These are phyloP conservation scores for Minunthozetes semirufus DNA, from an alignment of 2,888 invertebrate species.

Conservation along the genomic window DNA sequence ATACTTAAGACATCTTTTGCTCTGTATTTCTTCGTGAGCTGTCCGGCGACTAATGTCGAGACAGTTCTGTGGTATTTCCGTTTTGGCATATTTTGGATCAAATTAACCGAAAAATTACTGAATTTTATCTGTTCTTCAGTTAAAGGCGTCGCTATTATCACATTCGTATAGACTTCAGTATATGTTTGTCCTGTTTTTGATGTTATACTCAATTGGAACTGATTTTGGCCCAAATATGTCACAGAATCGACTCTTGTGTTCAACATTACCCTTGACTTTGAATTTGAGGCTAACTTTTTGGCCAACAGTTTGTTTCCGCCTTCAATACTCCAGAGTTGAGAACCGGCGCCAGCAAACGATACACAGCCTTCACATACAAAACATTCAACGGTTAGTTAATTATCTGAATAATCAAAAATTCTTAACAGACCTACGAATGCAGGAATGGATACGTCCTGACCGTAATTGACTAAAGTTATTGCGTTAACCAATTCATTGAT, in stretches of 20 bases:
- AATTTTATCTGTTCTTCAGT: slow-evolving; percentile 49
- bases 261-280: slow-evolving; percentile 49
- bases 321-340: slow-evolving; percentile 56
- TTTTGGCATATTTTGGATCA: slow-evolving; percentile 35
- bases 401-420: too few species aligned
- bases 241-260: slow-evolving; percentile 47
- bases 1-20: slow-evolving; percentile 50
- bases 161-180: slow-evolving; percentile 52
- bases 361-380: slow-evolving; percentile 44
- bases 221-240: slow-evolving; percentile 37
- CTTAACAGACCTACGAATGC: slow-evolving; percentile 50
- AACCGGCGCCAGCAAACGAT: slow-evolving; percentile 55
- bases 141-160: slow-evolving; percentile 57
- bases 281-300: slow-evolving; percentile 47
- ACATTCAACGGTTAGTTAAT: too few species aligned
- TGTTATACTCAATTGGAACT: slow-evolving; percentile 19
- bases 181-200: slow-evolving; percentile 8
- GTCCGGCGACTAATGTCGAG: slow-evolving; percentile 55
- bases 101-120: slow-evolving; percentile 49
- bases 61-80: slow-evolving; percentile 55
- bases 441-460: slow-evolving; percentile 55
- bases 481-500: slow-evolving; percentile 56
- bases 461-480: slow-evolving; percentile 57
- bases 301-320: slow-evolving; percentile 56
- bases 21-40: slow-evolving; percentile 49